phyloP scores from a whole-genome alignment of 2,888 invertebrate genomes.

The Melipona beecheii region DNA sequence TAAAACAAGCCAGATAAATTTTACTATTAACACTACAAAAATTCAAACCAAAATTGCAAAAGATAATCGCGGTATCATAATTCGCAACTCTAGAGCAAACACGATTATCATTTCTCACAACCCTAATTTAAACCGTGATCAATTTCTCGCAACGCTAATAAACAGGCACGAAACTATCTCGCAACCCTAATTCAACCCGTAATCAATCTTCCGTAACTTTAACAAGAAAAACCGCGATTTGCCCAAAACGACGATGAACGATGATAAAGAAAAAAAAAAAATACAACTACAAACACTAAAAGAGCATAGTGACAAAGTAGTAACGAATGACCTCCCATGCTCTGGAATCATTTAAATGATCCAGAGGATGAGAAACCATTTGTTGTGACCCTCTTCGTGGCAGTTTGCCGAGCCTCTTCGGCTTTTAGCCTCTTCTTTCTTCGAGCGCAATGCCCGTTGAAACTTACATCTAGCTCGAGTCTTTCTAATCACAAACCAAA shows the following conservation, averaged over 20 bases:
- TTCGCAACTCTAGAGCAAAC: too few relatives aligned
- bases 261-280: background rate
- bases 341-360: background rate
- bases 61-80: too few relatives aligned
- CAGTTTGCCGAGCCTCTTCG: background rate
- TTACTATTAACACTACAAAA: too few relatives aligned
- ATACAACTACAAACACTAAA: background rate
- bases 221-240: background rate
- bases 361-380: background rate
- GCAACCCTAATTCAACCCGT: too few relatives aligned
- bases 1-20: too few relatives aligned
- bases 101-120: background rate
- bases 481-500: background rate
- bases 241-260: background rate
- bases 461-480: slow-evolving; percentile 3
- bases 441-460: background rate
- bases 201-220: background rate
- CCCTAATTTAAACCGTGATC: background rate
- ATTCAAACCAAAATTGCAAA: too few relatives aligned
- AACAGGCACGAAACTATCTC: too few relatives aligned
- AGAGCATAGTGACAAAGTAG: background rate
- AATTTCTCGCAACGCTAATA: background rate
- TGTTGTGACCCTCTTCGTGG: background rate
- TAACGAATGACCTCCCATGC: background rate
- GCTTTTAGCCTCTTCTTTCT: background rate